Evolutionary conservation across 2,113 vertebrate genomes (phyloP).

Genomic region (Asarcornis scutulata): DNA sequence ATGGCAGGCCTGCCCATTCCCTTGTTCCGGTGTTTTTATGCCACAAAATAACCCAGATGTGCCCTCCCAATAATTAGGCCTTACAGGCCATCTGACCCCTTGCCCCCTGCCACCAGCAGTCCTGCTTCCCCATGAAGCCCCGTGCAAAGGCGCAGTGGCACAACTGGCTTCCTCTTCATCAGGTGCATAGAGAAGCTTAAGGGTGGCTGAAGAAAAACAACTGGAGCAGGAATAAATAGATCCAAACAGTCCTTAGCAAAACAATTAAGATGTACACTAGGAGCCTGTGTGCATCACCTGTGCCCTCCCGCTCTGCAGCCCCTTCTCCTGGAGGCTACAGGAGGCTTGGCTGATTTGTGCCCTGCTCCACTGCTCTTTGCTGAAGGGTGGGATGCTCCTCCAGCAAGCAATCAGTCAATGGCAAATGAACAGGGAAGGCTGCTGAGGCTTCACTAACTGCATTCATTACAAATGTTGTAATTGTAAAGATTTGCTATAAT

Average conservation of each 20-base stretch:
- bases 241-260: background rate
- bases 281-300: background rate
- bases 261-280: rapidly evolving
- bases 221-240: background rate
- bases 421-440: constrained; percentile 69
- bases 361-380: constrained; percentile 72
- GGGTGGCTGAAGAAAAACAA: background rate
- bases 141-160: background rate
- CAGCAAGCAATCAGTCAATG: constrained; percentile 60
- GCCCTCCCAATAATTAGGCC: background rate
- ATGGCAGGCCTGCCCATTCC: background rate
- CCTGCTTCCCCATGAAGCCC: background rate
- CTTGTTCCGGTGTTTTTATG: background rate
- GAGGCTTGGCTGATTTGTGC: constrained; percentile 57
- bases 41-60: background rate
- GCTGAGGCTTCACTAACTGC: constrained; percentile 65
- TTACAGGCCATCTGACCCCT: background rate
- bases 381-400: constrained; percentile 66
- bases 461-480: constrained; percentile 70
- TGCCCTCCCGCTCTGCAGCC: background rate
- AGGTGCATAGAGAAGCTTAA: too few species aligned
- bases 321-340: constrained; percentile 8
- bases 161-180: background rate
- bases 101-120: rapidly evolving
- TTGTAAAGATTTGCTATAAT: constrained; percentile 72